Base-by-base conservation (phyloP, 2,797 vertebrate species). In the Propithecus perrieri region DNA sequence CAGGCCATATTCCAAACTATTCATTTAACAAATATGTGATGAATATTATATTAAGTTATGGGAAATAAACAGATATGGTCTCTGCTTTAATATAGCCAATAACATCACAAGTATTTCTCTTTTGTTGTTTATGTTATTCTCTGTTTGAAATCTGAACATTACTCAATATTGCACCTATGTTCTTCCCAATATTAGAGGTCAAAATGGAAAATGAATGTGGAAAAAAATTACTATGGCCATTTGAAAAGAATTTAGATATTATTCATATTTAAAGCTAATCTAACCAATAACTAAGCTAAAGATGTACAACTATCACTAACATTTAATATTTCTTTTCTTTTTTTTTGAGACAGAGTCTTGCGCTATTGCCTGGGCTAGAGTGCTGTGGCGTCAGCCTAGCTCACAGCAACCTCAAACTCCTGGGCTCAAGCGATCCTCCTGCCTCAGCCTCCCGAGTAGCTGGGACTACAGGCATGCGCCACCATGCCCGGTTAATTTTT, bases 21-120 rank as follows among this genome's bases (percentile, higher is more conserved):
- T 92, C 14, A 43, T 35, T 74, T 94, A 91, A 33, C 9, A 93
- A 59, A 65, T 79, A 71, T 69, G 85, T 76, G 84, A 72, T 93
- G 38, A 79, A 80, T 18, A 72, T 5, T 80, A 3, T 59, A 71
- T 92, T 93, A 89, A 89, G 15, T 81, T 76, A 63, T 43, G 22
- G 11, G 24, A 83, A 90, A 67, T 85, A 28, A 83, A 76, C 63
- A 85, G 50, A 76, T 43, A 35, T 20, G 7, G 5, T 53, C 17
- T 88, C 38, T 80, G 24, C 13, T 72, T 94, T 84, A 30, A 46
- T 20, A 41, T 30, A 75, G 41, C 13, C 48, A 94, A 15, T 26
- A 78, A 5, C 20, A 75, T 85, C 74, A 65, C 4, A 76, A 17
- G 10, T 69, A 65, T 86, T 86, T 89, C 11, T 78, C 41, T 85